Conservation (phyloP, 1,140 invertebrate species). For the Papilio machaon region DNA sequence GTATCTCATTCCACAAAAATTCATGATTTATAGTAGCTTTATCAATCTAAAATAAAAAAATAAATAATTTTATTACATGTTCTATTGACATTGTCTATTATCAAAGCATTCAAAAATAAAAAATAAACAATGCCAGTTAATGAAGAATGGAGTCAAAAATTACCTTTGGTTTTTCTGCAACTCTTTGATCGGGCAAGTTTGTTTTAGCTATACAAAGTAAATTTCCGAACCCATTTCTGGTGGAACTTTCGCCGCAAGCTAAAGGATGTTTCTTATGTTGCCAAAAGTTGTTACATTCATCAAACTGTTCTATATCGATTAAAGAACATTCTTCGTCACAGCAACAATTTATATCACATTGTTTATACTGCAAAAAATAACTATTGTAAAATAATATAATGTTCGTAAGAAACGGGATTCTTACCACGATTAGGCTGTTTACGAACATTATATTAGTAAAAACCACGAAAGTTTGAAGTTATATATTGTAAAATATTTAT, state of each 20-base stretch:
- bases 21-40: constrained; percentile 41
- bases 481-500: too few relatives aligned
- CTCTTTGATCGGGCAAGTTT: constrained; percentile 79
- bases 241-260: constrained; percentile 16
- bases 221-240: constrained; percentile 61
- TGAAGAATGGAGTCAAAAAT: constrained; percentile 34
- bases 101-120: neutral
- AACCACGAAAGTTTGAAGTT: too few relatives aligned
- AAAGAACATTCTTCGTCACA: constrained; percentile 87
- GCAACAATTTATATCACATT: constrained; percentile 90
- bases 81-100: too few relatives aligned
- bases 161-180: constrained; percentile 39
- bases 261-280: constrained; percentile 31
- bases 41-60: constrained; percentile 55
- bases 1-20: constrained; percentile 57
- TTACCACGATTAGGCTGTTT: too few relatives aligned
- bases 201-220: constrained; percentile 84
- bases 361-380: constrained; percentile 76
- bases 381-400: too few relatives aligned
- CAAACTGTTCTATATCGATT: constrained; percentile 83
- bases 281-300: constrained; percentile 72
- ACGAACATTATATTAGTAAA: too few relatives aligned
- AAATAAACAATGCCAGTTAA: neutral
- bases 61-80: constrained; percentile 24
- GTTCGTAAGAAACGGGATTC: too few relatives aligned